Conservation (phyloP, 2,797 vertebrate genomes). For the Cottoperca gobio region DNA sequence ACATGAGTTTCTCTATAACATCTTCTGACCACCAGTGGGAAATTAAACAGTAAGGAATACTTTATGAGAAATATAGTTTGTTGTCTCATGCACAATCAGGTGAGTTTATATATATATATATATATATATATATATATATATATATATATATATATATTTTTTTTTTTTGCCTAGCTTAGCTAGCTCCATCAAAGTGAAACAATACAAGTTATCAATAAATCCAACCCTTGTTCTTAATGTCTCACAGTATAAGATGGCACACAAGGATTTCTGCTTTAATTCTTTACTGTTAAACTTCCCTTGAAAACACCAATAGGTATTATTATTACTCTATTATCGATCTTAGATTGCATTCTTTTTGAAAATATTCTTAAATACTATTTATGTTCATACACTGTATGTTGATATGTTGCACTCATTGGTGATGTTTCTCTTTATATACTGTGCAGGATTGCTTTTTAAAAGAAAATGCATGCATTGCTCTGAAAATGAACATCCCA, state of each 20-base stretch:
- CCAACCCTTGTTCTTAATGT: background rate
- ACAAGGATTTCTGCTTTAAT: too few relatives aligned
- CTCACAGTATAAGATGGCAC: background rate
- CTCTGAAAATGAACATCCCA: conserved; percentile 68
- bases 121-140: too few relatives aligned
- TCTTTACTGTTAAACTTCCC: background rate
- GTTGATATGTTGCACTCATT: background rate
- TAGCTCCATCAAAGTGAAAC: background rate
- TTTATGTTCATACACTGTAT: background rate
- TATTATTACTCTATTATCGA: background rate
- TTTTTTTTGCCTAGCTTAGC: too few relatives aligned
- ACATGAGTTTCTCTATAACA: background rate
- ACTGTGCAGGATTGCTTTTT: conserved; percentile 73
- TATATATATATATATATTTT: too few relatives aligned
- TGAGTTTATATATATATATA: too few relatives aligned
- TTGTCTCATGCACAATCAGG: too few relatives aligned
- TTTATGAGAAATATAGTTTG: background rate
- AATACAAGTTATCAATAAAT: background rate
- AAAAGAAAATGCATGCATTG: conserved; percentile 66
- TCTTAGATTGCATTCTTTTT: background rate
- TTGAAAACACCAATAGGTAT: background rate
- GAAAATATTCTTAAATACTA: background rate
- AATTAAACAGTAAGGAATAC: too few relatives aligned
- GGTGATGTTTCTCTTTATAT: background rate
- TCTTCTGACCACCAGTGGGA: background rate